Conservation (phyloP, 1,140 invertebrate species). For the Drosophila neocordata region DNA sequence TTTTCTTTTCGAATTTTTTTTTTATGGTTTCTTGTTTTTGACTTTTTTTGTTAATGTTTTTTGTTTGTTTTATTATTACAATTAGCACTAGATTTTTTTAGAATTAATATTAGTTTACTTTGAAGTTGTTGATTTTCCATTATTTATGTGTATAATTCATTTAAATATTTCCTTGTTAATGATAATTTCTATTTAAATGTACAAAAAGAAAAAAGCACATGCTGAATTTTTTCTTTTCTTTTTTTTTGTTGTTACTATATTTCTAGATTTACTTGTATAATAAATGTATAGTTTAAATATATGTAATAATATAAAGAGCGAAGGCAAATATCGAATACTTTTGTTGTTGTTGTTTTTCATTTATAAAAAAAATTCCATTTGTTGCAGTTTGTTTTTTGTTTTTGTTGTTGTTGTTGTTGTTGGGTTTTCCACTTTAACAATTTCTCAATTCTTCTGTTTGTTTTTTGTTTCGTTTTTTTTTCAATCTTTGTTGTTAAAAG, state of each 20-base stretch:
- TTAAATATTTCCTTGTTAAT: constrained; percentile 71
- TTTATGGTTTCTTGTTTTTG: constrained; percentile 35
- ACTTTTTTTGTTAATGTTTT: constrained; percentile 21
- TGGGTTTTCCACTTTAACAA: constrained; percentile 1
- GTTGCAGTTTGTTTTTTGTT: constrained; percentile 43
- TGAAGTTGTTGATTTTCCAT: constrained; percentile 23
- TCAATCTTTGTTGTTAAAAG: constrained; percentile 25
- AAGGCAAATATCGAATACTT: constrained; percentile 81
- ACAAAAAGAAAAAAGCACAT: constrained; percentile 42
- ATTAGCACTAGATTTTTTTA: constrained; percentile 16
- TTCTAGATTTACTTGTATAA: constrained; percentile 24
- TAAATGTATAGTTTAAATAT: constrained; percentile 41
- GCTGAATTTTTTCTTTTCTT: constrained; percentile 34
- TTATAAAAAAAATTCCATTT: constrained; percentile 61
- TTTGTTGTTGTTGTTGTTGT: constrained; percentile 4
- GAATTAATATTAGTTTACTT: constrained; percentile 36
- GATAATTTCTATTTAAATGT: constrained; percentile 32
- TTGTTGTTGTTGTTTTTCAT: constrained; percentile 66
- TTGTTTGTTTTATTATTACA: constrained; percentile 24
- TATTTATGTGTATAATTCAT: constrained; percentile 71
- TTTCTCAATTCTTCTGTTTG: background rate
- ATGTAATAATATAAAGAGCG: constrained; percentile 71
- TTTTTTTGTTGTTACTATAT: constrained; percentile 31
- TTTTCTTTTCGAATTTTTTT: constrained; percentile 41
- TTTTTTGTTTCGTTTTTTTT: constrained; percentile 15